Evolutionary conservation across 2,888 invertebrate genomes (phyloP).

Genomic region (Drosophila mulleri): DNA sequence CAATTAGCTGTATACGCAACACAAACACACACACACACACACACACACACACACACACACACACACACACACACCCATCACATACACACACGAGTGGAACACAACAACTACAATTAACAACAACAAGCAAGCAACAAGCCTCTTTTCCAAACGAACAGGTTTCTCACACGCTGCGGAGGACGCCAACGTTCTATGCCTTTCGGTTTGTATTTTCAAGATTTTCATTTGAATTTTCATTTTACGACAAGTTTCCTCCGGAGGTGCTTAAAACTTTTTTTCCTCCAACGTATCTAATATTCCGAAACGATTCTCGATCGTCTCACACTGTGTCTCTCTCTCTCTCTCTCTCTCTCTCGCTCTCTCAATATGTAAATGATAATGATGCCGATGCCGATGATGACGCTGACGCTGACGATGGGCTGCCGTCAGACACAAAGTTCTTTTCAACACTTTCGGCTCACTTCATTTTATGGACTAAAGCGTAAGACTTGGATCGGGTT

Average conservation of each 20-base stretch:
- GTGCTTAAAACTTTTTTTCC: constrained; percentile 49
- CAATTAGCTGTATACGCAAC: constrained; percentile 63
- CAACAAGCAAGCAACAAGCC: constrained; percentile 45
- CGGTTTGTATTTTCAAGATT: constrained; percentile 52
- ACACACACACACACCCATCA: too few relatives aligned
- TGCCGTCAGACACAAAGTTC: constrained; percentile 46
- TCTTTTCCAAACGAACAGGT: constrained; percentile 73
- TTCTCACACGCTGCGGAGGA: constrained; percentile 66
- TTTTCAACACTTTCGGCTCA: constrained; percentile 71
- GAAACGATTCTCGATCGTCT: constrained; percentile 19
- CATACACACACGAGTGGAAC: constrained; percentile 16
- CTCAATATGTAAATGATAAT: constrained; percentile 43
- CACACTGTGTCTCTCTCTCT: constrained; percentile 5
- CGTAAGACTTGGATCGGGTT: constrained; percentile 49
- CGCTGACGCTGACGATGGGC: constrained; percentile 18
- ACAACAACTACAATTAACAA: constrained; percentile 49
- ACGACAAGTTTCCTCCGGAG: constrained; percentile 50
- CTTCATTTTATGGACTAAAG: constrained; percentile 73
- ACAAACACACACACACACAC: constrained; percentile 21
- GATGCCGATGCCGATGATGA: constrained; percentile 25
- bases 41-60: constrained; percentile 2
- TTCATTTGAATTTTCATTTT: constrained; percentile 71
- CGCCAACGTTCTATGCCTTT: constrained; percentile 45
- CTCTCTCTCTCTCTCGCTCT: too few relatives aligned
- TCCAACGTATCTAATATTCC: constrained; percentile 40